Evolutionary conservation across 2,888 invertebrate species (phyloP).

Genomic region (Crossocerus cetratus): DNA sequence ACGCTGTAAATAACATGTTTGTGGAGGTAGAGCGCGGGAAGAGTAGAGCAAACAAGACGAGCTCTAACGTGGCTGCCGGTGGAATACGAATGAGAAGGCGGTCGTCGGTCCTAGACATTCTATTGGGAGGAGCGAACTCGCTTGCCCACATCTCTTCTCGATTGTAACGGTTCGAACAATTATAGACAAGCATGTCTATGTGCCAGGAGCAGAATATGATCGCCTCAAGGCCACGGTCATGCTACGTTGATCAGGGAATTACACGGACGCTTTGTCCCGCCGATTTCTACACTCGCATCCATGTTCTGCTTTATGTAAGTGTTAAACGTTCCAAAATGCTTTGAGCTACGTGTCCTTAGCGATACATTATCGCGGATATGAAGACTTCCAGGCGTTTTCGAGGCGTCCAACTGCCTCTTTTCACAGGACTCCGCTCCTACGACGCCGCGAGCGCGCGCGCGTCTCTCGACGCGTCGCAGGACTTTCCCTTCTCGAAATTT

Average conservation of each 20-base stretch:
- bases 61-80: too few species aligned
- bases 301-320: slow-evolving; percentile 56
- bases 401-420: background rate
- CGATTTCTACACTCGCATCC: slow-evolving; percentile 25
- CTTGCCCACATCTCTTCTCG: slow-evolving; percentile 5
- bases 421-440: slow-evolving; percentile 5
- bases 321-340: slow-evolving; percentile 27
- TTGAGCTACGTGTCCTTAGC: background rate
- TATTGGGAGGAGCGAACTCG: background rate
- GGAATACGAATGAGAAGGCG: too few species aligned
- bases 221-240: slow-evolving; percentile 66
- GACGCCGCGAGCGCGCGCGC: slow-evolving; percentile 19
- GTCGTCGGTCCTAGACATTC: too few species aligned
- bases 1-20: too few species aligned
- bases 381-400: background rate
- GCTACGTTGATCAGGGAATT: slow-evolving; percentile 58
- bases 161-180: slow-evolving; percentile 49
- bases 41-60: too few species aligned
- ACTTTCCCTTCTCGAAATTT: slow-evolving; percentile 53
- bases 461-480: slow-evolving; percentile 9
- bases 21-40: too few species aligned
- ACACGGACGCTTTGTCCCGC: slow-evolving; percentile 28
- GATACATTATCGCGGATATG: background rate
- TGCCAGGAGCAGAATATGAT: slow-evolving; percentile 43
- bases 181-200: slow-evolving; percentile 12